Evolutionary conservation across 2,113 vertebrate genomes (phyloP).

Genomic region (Archilochus colubris): DNA sequence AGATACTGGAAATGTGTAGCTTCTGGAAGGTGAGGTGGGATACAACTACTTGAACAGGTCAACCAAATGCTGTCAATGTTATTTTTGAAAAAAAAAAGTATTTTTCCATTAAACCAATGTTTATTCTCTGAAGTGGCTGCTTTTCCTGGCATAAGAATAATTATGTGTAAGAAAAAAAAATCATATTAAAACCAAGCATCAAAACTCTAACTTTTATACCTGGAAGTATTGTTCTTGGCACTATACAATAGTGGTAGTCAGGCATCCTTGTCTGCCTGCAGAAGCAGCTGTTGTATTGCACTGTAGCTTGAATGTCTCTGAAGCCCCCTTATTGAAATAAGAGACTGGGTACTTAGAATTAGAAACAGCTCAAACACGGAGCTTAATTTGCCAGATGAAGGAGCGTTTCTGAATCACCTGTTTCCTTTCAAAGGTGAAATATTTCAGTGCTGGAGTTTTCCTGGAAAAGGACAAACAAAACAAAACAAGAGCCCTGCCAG

Average conservation of each 20-base stretch:
- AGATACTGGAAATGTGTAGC: not conserved
- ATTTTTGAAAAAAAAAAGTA: not conserved
- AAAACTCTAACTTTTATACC: not conserved
- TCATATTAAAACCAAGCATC: not conserved
- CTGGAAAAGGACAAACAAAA: not conserved
- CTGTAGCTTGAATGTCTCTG: not conserved
- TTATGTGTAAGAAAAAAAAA: not conserved
- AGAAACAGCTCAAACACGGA: not conserved
- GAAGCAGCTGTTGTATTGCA: not conserved
- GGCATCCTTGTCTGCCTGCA: not conserved
- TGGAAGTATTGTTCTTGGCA: not conserved
- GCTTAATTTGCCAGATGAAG: not conserved
- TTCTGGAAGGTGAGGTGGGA: not conserved
- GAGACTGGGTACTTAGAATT: not conserved
- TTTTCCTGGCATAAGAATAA: not conserved
- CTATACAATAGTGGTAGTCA: not conserved
- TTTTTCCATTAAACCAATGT: not conserved
- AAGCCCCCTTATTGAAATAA: accelerated
- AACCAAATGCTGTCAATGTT: not conserved
- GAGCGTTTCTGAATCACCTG: not conserved
- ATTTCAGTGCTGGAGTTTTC: not conserved
- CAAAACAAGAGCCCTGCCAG: not conserved
- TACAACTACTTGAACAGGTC: not conserved
- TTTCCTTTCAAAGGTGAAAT: not conserved
- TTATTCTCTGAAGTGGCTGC: not conserved